Evolutionary conservation across 92 coral and sea anemone species (phyloP).

Genomic region (Epizoanthus scotinus): DNA sequence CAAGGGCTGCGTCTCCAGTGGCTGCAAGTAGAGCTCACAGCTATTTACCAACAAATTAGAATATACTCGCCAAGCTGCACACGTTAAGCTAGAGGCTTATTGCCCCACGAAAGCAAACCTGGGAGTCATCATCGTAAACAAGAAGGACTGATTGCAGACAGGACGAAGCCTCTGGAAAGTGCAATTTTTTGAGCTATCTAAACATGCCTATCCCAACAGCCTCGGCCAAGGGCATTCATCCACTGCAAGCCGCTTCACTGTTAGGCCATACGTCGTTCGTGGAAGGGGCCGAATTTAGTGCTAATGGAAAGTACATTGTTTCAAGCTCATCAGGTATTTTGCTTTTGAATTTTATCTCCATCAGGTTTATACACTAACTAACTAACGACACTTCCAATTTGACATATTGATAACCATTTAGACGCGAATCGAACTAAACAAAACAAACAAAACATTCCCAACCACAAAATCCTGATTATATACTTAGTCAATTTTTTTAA

Average conservation of each 20-base stretch:
- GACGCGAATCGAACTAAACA: background rate
- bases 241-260: conserved; percentile 85
- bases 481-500: no score
- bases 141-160: background rate
- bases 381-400: background rate
- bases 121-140: background rate
- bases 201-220: conserved; percentile 52
- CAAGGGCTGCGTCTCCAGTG: background rate
- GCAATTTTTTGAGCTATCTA: background rate
- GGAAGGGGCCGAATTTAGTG: conserved; percentile 94
- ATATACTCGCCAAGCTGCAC: background rate
- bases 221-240: conserved; percentile 54
- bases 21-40: conserved; percentile 6
- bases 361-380: background rate
- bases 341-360: background rate
- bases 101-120: no score
- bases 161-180: background rate
- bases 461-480: background rate
- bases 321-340: conserved; percentile 92
- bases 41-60: background rate
- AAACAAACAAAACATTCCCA: background rate
- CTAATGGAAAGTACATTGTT: conserved; percentile 94
- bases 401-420: background rate
- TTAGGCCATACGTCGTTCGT: conserved; percentile 86
- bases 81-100: background rate